Conservation (phyloP, 2,113 vertebrate genomes). For the Catagonus wagneri region DNA sequence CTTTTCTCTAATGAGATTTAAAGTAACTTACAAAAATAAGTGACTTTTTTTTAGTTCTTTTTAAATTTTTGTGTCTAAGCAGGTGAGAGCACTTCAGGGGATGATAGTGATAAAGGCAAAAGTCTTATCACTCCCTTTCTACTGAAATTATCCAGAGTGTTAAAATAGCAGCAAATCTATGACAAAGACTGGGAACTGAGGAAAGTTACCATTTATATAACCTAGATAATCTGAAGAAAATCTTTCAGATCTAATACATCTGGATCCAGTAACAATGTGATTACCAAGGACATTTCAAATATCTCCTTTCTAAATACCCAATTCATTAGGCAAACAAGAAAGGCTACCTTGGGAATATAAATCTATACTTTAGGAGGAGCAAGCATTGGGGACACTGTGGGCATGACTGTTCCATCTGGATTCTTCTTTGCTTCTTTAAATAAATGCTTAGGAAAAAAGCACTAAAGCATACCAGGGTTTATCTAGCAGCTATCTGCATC, state of each 20-base stretch:
- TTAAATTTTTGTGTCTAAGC: not conserved
- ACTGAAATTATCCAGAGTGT: not conserved
- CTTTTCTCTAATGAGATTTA: not conserved
- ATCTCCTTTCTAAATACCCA: not conserved
- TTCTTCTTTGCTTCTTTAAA: not conserved
- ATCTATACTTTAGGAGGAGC: not conserved
- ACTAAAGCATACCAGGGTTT: not conserved
- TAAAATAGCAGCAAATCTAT: not conserved
- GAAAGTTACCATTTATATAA: not conserved
- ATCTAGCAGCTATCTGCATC: not conserved
- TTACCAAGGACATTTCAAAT: not conserved
- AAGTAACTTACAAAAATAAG: conserved; percentile 21
- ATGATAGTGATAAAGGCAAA: not conserved
- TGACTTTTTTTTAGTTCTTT: not conserved
- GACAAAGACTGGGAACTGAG: not conserved
- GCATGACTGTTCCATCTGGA: not conserved
- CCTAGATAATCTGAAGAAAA: not conserved
- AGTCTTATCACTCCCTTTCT: not conserved
- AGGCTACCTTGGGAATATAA: not conserved
- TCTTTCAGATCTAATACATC: not conserved
- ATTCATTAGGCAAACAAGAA: not conserved
- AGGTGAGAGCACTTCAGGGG: not conserved
- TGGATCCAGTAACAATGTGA: not conserved
- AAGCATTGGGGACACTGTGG: not conserved
- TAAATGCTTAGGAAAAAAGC: not conserved